Evolutionary conservation across 2,797 vertebrate species (phyloP), one percentile per base, ranked within the genome.

Genomic region (Chelidonichthys spinosus): DNA sequence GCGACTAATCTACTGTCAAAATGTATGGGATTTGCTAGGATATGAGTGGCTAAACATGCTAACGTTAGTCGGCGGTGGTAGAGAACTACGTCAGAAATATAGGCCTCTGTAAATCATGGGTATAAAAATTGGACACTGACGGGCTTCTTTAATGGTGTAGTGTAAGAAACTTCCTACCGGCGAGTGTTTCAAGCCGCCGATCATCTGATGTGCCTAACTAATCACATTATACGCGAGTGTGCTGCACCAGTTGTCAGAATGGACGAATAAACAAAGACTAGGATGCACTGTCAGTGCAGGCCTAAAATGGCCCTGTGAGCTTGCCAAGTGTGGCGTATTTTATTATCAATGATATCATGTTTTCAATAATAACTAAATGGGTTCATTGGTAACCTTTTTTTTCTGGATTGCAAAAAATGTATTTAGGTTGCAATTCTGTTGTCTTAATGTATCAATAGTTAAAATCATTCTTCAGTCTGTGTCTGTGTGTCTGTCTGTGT

Each of bases 291-390:
- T 92, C 90, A 92, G 87, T 72, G 81, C 76, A 90, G 95, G 94
- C 95, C 95, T 94, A 89, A 90, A 92, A 90, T 90, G 95, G 95
- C 94, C 93, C 90, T 91, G 85, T 84, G 88, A 93, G 91, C 87
- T 93, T 89, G 83, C 83, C 87, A 91, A 93, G 79, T 93, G 89
- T 96, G 92, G 92, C 94, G 94, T 95, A 94, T 94, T 95, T 90
- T 91, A 85, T 87, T 83, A 85, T 86, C 61, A 88, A 69, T 81
- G 66, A 72, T 85, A 75, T 72, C 49, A 69, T 62, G 42, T 56
- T 66, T 83, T 74, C 56, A 65, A 37, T 18, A 53, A 3, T n/a
- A 13, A 69, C 7, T 14, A 25, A 59, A 59, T 39, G 1, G 40
- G 8, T 44, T 13, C 36, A 54, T 40, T 46, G 2, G 8, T 63